Evolutionary conservation across 2,113 vertebrate species (phyloP), one percentile per base, ranked within the genome.

Genomic region (Aythya baeri): DNA sequence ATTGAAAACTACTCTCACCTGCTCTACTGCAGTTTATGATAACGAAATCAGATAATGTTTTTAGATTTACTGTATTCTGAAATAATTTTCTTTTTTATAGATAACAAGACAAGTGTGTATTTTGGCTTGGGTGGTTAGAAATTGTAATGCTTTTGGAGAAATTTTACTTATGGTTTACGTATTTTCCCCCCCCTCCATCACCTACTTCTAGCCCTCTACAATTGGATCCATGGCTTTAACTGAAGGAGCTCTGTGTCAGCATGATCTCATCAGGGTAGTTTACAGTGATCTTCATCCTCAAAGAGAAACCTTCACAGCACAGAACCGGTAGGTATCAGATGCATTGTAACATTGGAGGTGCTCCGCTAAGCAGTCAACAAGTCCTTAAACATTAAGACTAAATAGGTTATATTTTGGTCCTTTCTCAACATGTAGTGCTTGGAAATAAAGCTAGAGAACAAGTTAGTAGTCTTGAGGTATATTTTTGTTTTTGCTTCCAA

Each of bases 281-380:
- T 99, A 99, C 97, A 99, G 99, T 68, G 99, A 99, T 94, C 98
- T 99, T 96, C 99, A 99, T 97, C 99, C 99, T 89, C 99, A 99
- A 95, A 98, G 99, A 97, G 99, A 99, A 98, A 99, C 99, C 52
- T 99, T 99, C 97, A 99, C 99, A 59, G 99, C 99, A 44, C 99
- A 99, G 97, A 99, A 99, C 98, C 98, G 99, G 99, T 99, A 96
- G 85, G 95, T 78, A 49, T 49, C 46, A 31, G 29, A 58, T 77
- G 84, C 86, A 36, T 43, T 86, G 11, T 65, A 25, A 63, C 4
- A 27, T 17, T 32, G 58, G 22, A 41, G 11, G 16, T 91, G 7
- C 29, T 71, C 94, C 18, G n/a, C 44, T 62, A n/a, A 16, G 29
- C 32, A 71, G 44, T 65, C 44, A 34, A 43, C 2, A 44, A 31